These are phyloP conservation scores for Rotaria sp. DNA, from an alignment of 2,888 invertebrate species.

Conservation along the genomic window DNA sequence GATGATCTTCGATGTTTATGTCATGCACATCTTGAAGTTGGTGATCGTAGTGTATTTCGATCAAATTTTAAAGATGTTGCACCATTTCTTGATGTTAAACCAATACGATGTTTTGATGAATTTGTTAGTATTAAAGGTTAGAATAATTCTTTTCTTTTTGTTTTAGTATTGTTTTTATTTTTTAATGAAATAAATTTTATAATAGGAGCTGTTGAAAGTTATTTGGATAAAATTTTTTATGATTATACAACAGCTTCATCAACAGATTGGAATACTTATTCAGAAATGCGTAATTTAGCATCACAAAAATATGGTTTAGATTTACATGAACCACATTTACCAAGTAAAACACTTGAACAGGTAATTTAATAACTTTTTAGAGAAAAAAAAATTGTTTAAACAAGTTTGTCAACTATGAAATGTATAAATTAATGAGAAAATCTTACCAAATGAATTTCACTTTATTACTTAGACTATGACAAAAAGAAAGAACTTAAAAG, in stretches of 20 bases:
- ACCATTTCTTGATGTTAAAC: conserved; percentile 61
- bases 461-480: no score
- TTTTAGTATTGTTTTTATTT: background rate
- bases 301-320: conserved; percentile 70
- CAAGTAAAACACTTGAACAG: conserved; percentile 90
- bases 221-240: conserved; percentile 87
- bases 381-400: no score
- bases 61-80: conserved; percentile 49
- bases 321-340: conserved; percentile 82
- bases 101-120: conserved; percentile 59
- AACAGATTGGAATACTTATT: conserved; percentile 93
- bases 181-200: conserved; percentile 30
- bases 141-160: conserved; percentile 29
- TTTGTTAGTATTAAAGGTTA: conserved; percentile 64
- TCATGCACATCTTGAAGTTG: conserved; percentile 74
- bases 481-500: no score
- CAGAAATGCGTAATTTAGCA: conserved; percentile 88
- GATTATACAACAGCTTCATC: conserved; percentile 91
- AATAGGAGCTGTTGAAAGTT: conserved; percentile 69
- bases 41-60: conserved; percentile 65
- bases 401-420: no score
- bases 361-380: conserved; percentile 48
- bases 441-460: no score
- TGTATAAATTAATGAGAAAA: no score
- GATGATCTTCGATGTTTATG: conserved; percentile 82